Evolutionary conservation across 2,888 invertebrate genomes (phyloP), one percentile per base, ranked within the genome.

Genomic region (Cantharis flavilabris): DNA sequence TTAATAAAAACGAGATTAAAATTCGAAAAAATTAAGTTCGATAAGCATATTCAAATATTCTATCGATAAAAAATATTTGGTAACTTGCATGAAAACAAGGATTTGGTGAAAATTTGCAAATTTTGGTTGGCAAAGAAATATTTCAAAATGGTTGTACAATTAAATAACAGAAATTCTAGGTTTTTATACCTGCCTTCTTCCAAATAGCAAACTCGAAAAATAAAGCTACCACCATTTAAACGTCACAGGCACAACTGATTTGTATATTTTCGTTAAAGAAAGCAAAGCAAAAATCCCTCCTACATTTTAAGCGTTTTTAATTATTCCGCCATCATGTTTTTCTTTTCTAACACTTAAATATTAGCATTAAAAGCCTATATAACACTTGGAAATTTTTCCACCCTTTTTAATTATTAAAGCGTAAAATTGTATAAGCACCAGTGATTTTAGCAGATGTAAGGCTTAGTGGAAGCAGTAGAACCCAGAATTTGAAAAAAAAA

Each of bases 251-350:
- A 82, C 85, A 82, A 87, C 87, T 87, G 87, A 87, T 86, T 87
- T 69, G 69, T 85, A 85, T 85, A 84, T 85, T 82, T 80, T 82
- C 81, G 85, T 84, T 33, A 33, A 84, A 84, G 85, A 86, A 85
- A 86, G 84, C 23, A 67, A 64, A 67, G 86, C 86, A 86, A 86
- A 87, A 85, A 85, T 86, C 87, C 87, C 87, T 87, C 85, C 87
- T 86, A 85, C 86, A 82, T 83, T 84, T 83, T 79, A 85, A 85
- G 86, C 84, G 85, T 85, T 86, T 87, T 87, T 87, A 87, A 87
- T 87, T 86, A 85, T 86, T 84, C 86, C 84, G 85, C 85, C 83
- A 83, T 85, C 86, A 83, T 84, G 82, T 76, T 80, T 80, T 80
- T 83, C 49, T 80, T 82, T 80, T 80, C 67, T 84, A 83, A 84